Base-by-base conservation (phyloP, 35 echinoderm and acorn worm species). In the Hemicentrotus pulcherrimus region DNA sequence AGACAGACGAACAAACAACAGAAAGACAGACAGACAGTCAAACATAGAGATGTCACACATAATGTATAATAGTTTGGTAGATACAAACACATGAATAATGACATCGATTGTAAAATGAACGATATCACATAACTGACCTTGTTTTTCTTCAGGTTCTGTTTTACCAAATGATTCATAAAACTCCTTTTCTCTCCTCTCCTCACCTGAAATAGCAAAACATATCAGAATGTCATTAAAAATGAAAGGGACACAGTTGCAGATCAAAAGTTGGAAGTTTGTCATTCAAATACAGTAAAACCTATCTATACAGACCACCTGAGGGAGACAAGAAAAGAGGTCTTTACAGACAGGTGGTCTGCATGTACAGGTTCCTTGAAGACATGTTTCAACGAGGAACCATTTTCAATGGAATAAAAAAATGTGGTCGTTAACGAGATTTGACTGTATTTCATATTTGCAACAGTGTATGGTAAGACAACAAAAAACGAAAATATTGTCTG, bases 111-210 rank as follows among this genome's bases (percentile, higher is more conserved):
- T 78, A 28, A 78, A 78, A 28, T 8, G 19, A n/a, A 28, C 4
- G 28, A 78, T 78, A 22, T n/a, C 4, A 78, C 5, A 28, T 11
- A 4, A 78, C 88, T 86, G 86, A 97, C 97, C 97, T 97, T 86
- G 46, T 96, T 97, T 97, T 46, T 97, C 97, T 58, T 97, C 97
- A 22, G 97, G 97, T 92, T 97, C 97, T 88, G 96, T 96, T 95
- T 97, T 97, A 5, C 97, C 97, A 87, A 97, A 97, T 10, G 97
- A 96, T 95, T 97, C 97, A 65, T 96, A 97, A 92, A 97, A 97
- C 24, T 96, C 94, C 91, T 87, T 97, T 85, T 97, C 97, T 88
- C 95, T 86, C 33, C 58, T 86, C 22, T 91, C 91, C 55, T 97
- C 97, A 95, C 94, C 97, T 97, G 94, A 22, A 33, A 58, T 35